Evolutionary conservation across 1,140 invertebrate genomes (phyloP).

Genomic region (Forficula auricularia): DNA sequence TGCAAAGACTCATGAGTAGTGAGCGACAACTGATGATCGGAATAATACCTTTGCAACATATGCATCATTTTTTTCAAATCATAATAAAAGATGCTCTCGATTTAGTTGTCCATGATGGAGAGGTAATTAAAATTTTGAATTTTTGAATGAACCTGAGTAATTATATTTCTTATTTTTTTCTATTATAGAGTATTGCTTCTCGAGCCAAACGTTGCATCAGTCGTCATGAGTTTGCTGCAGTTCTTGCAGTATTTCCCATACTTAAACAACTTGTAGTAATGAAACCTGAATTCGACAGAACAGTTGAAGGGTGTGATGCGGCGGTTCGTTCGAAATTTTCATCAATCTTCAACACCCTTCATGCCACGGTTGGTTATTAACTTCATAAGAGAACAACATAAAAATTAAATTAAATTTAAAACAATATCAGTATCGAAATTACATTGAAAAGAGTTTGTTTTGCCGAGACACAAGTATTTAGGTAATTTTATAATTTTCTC

Average conservation of each 20-base stretch:
- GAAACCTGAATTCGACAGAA: constrained; percentile 68
- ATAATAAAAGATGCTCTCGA: constrained; percentile 73
- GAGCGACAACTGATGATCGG: constrained; percentile 66
- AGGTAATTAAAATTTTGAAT: constrained; percentile 30
- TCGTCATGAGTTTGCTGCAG: constrained; percentile 64
- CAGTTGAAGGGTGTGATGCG: constrained; percentile 53
- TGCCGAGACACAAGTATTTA: not conserved
- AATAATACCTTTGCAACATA: constrained; percentile 63
- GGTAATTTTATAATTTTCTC: too few species aligned
- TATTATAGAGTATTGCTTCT: constrained; percentile 47
- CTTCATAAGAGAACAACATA: too few species aligned
- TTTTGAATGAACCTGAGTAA: too few species aligned
- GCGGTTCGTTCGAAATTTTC: constrained; percentile 52
- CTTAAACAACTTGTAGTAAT: constrained; percentile 61
- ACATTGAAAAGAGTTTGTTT: not conserved
- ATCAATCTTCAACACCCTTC: constrained; percentile 52
- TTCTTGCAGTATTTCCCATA: constrained; percentile 70
- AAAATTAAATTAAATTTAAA: too few species aligned
- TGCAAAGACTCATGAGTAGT: constrained; percentile 75
- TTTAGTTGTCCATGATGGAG: constrained; percentile 65
- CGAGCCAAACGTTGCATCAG: constrained; percentile 61
- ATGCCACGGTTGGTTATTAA: constrained; percentile 41
- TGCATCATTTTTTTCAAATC: constrained; percentile 66
- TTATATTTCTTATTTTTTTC: constrained; percentile 3
- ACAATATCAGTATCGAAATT: not conserved